These are phyloP conservation scores for Cydia strobilella DNA, from an alignment of 1,140 invertebrate genomes.

Conservation along the genomic window DNA sequence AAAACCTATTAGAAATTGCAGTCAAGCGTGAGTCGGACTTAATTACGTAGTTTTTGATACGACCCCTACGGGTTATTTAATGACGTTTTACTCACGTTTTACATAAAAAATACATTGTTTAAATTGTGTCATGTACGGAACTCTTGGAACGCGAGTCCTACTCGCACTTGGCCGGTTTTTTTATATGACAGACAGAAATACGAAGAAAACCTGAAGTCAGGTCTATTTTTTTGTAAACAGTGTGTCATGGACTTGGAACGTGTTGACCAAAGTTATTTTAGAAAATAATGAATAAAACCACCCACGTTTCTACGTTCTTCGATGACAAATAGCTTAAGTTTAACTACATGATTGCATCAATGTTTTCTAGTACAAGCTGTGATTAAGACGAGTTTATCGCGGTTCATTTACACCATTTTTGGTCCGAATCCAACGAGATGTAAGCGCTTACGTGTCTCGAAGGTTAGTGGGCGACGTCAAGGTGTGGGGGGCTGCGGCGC, in stretches of 20 bases:
- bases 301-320: background rate
- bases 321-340: background rate
- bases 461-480: conserved; percentile 71
- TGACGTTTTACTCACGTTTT: no score
- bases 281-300: conserved; percentile 13
- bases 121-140: no score
- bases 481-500: conserved; percentile 57
- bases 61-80: no score
- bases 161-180: no score
- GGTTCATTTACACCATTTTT: conserved; percentile 68
- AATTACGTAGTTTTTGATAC: no score
- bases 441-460: conserved; percentile 76
- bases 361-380: conserved; percentile 10
- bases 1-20: no score
- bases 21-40: no score
- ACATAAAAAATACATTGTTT: no score
- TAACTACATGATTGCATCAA: conserved; percentile 19
- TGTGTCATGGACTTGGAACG: background rate
- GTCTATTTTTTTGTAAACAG: conserved; percentile 2
- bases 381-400: background rate
- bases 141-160: no score
- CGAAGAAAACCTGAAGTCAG: background rate
- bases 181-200: background rate
- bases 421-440: conserved; percentile 72
- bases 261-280: background rate